Evolutionary conservation across 2,888 invertebrate species (phyloP), one percentile per base, ranked within the genome.

Genomic region (Tiphia femorata): DNA sequence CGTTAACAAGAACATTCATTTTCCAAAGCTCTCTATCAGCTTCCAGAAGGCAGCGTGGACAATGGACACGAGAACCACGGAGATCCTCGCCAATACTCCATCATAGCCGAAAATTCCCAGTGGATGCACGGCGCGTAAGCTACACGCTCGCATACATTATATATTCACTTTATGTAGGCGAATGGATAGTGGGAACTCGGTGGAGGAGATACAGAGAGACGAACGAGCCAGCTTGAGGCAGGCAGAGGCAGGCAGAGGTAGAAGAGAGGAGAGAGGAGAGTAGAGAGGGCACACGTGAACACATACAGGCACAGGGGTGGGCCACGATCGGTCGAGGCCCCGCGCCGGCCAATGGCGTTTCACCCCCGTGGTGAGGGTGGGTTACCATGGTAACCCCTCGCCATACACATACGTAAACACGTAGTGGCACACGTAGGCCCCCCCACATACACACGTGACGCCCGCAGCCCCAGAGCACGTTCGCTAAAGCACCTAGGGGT

Each of bases 291-390:
- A 47, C 17, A 29, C 20, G 23, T 38, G 21, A 38, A 38, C 49
- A 19, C 27, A 12, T 16, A 19, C 38, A 49, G 25, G 30, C 19
- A 33, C 37, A 47, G 72, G 76, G 70, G 67, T 71, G 74, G 72
- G 67, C 70, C 65, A 54, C 55, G 62, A 71, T 73, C 63, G 76
- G 76, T 75, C 72, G 75, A 76, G 67, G 62, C 60, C 69, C 67
- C 63, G 64, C 61, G 75, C 81, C 78, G 83, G 82, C 83, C 83
- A 83, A 83, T 83, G 83, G 82, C 81, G 81, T 73, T 81, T 81
- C 82, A 81, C 80, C 81, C 81, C 82, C 82, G 78, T 76, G 72
- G 65, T 65, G 74, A 79, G 78, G 79, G 79, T 78, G 76, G 68
- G 82, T 82, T 74, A 69, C 78, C 76, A 83, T 81, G 77, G 80